phyloP scores from a whole-genome alignment of 2,113 vertebrate species.

The Leptosomus discolor region DNA sequence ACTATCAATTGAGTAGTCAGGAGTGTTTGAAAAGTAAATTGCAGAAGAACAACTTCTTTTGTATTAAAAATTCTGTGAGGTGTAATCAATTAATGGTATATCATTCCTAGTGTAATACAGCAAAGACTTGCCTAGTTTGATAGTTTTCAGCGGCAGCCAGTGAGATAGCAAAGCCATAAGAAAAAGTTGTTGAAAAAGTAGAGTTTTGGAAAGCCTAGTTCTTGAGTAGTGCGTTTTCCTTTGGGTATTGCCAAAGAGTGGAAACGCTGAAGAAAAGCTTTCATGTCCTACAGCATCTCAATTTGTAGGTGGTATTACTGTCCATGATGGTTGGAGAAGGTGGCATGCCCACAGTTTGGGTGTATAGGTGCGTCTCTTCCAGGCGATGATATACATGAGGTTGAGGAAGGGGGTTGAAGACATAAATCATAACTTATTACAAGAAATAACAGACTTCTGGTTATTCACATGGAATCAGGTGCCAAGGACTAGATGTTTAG shows the following conservation, averaged over 20 bases:
- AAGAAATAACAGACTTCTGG: neutral
- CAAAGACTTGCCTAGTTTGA: neutral
- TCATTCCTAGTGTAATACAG: neutral
- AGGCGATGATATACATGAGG: neutral
- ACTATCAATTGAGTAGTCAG: neutral
- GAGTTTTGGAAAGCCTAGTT: neutral
- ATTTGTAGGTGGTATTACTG: neutral
- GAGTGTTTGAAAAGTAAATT: neutral
- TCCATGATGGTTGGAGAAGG: neutral
- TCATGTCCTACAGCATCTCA: neutral
- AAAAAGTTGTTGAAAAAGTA: neutral
- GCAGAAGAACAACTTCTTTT: neutral
- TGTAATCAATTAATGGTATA: neutral
- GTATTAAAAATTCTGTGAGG: neutral
- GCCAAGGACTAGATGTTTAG: neutral
- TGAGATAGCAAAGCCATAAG: neutral
- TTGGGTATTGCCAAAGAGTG: neutral
- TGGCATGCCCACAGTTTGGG: neutral
- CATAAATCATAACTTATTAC: neutral
- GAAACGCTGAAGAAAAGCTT: neutral
- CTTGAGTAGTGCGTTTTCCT: neutral
- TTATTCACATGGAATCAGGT: neutral
- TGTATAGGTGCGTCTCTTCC: no score
- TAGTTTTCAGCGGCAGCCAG: neutral
- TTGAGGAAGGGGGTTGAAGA: neutral